These are phyloP conservation scores for Glyphotaelius pellucidus DNA, from an alignment of 2,888 invertebrate species.

Conservation along the genomic window DNA sequence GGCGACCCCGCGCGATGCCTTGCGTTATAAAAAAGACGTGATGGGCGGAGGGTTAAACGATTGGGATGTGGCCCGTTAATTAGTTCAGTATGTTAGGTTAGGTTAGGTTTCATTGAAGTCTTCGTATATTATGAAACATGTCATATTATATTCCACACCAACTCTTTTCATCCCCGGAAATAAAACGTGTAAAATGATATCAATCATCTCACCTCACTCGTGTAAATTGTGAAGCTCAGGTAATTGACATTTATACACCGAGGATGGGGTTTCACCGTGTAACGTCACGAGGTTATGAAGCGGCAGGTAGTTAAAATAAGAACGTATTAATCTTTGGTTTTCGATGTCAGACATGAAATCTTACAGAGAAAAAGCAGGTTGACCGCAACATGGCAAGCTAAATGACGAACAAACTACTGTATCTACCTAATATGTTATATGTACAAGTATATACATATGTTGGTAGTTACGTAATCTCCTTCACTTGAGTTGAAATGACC, in stretches of 20 bases:
- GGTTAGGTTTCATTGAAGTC: too few species aligned
- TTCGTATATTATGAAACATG: too few species aligned
- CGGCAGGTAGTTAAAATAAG: neutral
- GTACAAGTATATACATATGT: neutral
- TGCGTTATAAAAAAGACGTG: too few species aligned
- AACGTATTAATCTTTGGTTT: conserved; percentile 2
- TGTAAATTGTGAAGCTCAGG: neutral
- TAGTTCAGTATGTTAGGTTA: too few species aligned
- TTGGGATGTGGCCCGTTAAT: too few species aligned
- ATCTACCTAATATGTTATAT: neutral
- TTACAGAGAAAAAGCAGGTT: neutral
- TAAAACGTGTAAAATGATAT: too few species aligned
- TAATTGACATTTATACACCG: neutral
- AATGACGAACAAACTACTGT: neutral
- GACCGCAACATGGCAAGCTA: neutral
- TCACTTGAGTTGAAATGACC: neutral
- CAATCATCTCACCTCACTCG: neutral
- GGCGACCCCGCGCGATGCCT: too few species aligned
- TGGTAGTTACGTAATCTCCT: neutral
- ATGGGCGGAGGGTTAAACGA: too few species aligned
- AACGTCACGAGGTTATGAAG: neutral
- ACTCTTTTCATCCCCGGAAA: too few species aligned
- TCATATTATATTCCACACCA: too few species aligned
- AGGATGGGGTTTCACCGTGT: neutral
- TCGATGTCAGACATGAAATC: neutral